Evolutionary conservation across 2,113 vertebrate genomes (phyloP).

Genomic region (Colaptes auratus): DNA sequence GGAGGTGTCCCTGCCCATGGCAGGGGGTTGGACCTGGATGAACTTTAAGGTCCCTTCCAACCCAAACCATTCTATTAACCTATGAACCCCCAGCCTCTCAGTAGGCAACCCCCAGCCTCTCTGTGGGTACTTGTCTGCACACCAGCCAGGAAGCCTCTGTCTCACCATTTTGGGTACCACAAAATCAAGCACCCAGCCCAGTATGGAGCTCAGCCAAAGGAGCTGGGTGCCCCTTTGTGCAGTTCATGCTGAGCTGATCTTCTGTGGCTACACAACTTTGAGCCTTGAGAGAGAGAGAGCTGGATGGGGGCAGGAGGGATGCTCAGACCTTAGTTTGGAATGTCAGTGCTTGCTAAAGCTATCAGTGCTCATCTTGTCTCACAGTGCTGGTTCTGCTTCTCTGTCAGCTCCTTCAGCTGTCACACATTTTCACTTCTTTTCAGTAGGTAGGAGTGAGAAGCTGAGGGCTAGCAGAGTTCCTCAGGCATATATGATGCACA

Average conservation of each 20-base stretch:
- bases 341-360: background rate
- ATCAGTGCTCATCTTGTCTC: background rate
- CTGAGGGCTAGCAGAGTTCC: constrained; percentile 51
- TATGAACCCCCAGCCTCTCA: too few species aligned
- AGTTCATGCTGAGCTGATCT: background rate
- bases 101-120: accelerated
- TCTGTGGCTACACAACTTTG: background rate
- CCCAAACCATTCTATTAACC: too few species aligned
- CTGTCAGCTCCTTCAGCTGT: constrained; percentile 43
- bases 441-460: constrained; percentile 56
- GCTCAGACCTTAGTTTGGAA: background rate
- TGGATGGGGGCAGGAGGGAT: background rate
- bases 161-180: background rate
- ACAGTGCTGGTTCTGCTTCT: background rate
- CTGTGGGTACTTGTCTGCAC: background rate
- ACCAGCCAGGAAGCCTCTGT: background rate
- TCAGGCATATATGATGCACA: background rate
- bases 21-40: too few species aligned
- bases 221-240: background rate
- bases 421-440: constrained; percentile 40
- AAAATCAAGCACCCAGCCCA: accelerated
- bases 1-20: too few species aligned
- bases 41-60: too few species aligned
- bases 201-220: background rate
- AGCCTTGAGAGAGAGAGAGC: background rate